Conservation (phyloP, 2,113 vertebrate species). For the Rhadina sibilatrix region DNA sequence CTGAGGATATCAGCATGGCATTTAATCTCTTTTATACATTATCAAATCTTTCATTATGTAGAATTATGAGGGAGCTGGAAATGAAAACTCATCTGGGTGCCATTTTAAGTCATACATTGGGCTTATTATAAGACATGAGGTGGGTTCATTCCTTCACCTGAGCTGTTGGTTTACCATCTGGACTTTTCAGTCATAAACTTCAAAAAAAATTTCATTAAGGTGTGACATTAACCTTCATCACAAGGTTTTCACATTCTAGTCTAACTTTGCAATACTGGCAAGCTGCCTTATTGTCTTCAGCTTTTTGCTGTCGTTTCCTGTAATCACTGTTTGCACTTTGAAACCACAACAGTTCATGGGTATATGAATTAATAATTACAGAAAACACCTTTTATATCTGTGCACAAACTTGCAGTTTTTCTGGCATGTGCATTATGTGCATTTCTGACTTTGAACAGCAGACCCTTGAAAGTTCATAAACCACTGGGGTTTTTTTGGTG, state of each 20-base stretch:
- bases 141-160: conserved; percentile 15
- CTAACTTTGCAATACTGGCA: background rate
- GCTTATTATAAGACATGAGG: background rate
- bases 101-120: background rate
- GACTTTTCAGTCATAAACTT: background rate
- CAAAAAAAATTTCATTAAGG: background rate
- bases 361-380: background rate
- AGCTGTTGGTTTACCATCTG: background rate
- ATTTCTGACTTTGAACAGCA: background rate
- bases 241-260: background rate
- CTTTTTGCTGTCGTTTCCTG: background rate
- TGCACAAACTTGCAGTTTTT: background rate
- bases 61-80: conserved; percentile 1
- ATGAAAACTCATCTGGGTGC: background rate
- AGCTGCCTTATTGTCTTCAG: background rate
- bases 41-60: conserved; percentile 37
- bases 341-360: background rate
- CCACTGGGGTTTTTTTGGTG: too few species aligned
- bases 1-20: conserved; percentile 18
- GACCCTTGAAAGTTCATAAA: background rate
- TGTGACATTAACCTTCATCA: conserved; percentile 17
- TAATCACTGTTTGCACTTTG: background rate
- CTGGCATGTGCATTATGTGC: background rate
- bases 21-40: conserved; percentile 37
- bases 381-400: background rate